A percentile compares a stretch with the other conserved stretches of the same genome.
These are phyloP conservation scores for Abrostola tripartita DNA, from an alignment of 2,888 invertebrate genomes.

Conservation along the genomic window DNA sequence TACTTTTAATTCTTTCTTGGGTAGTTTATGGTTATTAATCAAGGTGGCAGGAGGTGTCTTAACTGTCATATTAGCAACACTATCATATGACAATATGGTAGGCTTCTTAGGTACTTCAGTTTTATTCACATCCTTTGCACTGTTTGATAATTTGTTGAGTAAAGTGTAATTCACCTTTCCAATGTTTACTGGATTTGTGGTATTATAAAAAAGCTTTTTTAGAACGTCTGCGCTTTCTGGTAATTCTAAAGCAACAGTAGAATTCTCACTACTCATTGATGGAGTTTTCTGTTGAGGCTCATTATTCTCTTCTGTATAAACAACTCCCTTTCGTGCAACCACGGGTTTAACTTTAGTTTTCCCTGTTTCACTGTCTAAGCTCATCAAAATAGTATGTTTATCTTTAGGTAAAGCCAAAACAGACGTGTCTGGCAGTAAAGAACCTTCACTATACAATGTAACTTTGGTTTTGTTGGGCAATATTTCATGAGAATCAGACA, in stretches of 20 bases:
- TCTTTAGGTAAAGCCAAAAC: constrained; percentile 63
- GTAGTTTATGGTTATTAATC: constrained; percentile 61
- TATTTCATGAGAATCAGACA: constrained; percentile 20
- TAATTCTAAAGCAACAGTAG: constrained; percentile 21
- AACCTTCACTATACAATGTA: constrained; percentile 72
- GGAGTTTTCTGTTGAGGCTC: constrained; percentile 21
- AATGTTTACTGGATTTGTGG: constrained; percentile 18
- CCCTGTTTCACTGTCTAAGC: constrained; percentile 55
- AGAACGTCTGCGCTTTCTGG: constrained; percentile 4
- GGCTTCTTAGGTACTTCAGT: constrained; percentile 70
- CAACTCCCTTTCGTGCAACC: constrained; percentile 69
- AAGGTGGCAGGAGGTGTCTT: constrained; percentile 61
- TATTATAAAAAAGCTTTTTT: constrained; percentile 20
- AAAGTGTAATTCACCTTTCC: constrained; percentile 23
- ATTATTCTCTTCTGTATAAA: constrained; percentile 37
- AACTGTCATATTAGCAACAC: constrained; percentile 62
- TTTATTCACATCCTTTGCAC: constrained; percentile 35
- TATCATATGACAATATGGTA: constrained; percentile 68
- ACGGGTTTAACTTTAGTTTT: constrained; percentile 67
- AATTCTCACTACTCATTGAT: constrained; percentile 33
- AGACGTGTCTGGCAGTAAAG: constrained; percentile 62
- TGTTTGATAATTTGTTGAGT: constrained; percentile 27
- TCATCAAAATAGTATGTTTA: constrained; percentile 58
- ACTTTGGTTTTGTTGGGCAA: constrained; percentile 59
- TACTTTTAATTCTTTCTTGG: constrained; percentile 57